A percentile compares a stretch with the other conserved stretches of the same genome.
phyloP scores from a whole-genome alignment of 2,888 invertebrate genomes.

The Zhuqinia jingwanae region DNA sequence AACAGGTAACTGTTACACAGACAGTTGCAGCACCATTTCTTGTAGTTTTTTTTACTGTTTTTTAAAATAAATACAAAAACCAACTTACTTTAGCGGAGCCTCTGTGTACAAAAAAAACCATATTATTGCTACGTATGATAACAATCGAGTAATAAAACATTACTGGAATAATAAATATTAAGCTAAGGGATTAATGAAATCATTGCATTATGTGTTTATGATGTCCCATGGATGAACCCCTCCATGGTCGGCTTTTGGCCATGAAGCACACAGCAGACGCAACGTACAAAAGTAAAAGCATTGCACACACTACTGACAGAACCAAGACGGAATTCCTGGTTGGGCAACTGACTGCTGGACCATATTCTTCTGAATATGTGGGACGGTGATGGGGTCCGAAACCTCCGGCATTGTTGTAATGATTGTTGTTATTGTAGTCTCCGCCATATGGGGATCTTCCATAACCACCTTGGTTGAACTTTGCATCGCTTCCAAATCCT shows the following conservation, averaged over 20 bases:
- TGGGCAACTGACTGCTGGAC: constrained; percentile 88
- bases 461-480: constrained; percentile 65
- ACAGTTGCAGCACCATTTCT: constrained; percentile 17
- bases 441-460: constrained; percentile 68
- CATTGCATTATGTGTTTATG: constrained; percentile 79
- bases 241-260: constrained; percentile 79
- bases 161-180: constrained; percentile 63
- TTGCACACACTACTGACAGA: constrained; percentile 93
- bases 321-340: constrained; percentile 95
- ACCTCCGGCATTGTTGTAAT: constrained; percentile 61
- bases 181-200: constrained; percentile 70
- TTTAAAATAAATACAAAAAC: constrained; percentile 24
- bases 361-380: constrained; percentile 71
- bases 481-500: constrained; percentile 47
- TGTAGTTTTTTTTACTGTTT: neutral
- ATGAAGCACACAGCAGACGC: constrained; percentile 82
- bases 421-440: constrained; percentile 61
- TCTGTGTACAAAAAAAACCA: constrained; percentile 2
- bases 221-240: constrained; percentile 76
- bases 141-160: constrained; percentile 36
- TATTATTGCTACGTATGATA: constrained; percentile 2
- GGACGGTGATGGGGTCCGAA: constrained; percentile 68
- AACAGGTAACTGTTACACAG: constrained; percentile 61
- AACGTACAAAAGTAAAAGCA: constrained; percentile 93
- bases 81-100: constrained; percentile 15